Conservation (phyloP, 2,113 vertebrate genomes). For the Hymenochirus boettgeri region DNA sequence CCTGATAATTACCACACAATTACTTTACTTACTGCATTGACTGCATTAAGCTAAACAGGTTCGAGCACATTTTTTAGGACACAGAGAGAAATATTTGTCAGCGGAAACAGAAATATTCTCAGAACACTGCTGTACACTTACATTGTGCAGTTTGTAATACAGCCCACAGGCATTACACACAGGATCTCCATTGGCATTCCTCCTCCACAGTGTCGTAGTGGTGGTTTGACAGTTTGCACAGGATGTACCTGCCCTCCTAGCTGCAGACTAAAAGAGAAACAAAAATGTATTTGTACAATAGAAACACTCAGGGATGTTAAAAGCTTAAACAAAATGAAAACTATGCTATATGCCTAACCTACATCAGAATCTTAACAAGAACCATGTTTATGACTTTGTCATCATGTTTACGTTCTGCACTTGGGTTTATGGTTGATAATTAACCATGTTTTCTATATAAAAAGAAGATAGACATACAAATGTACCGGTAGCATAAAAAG, state of each 20-base stretch:
- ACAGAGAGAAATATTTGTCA: slow-evolving; percentile 7
- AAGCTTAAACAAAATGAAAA: slow-evolving; percentile 29
- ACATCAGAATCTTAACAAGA: too few species aligned
- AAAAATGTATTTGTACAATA: slow-evolving; percentile 4
- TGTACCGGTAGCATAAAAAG: too few species aligned
- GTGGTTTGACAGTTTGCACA: slow-evolving; percentile 87
- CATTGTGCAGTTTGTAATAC: slow-evolving; percentile 85
- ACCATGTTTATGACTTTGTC: too few species aligned
- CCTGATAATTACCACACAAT: background rate
- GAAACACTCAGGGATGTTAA: slow-evolving; percentile 16
- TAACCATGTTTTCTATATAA: too few species aligned
- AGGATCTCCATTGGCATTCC: slow-evolving; percentile 76
- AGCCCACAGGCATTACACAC: slow-evolving; percentile 88
- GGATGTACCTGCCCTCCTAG: slow-evolving; percentile 78
- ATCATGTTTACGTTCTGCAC: too few species aligned
- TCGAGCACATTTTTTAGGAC: slow-evolving; percentile 11
- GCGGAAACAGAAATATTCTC: background rate
- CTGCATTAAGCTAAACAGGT: slow-evolving; percentile 6
- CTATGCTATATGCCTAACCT: too few species aligned
- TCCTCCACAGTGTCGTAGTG: slow-evolving; percentile 83
- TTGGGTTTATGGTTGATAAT: too few species aligned
- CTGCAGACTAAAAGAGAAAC: slow-evolving; percentile 67
- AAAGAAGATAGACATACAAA: too few species aligned
- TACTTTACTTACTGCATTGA: too few species aligned
- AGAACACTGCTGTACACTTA: slow-evolving; percentile 52